A percentile compares a stretch with the other conserved stretches of the same genome.
Conservation (phyloP, 2,888 invertebrate species). For the Ferdinandea cuprea region DNA sequence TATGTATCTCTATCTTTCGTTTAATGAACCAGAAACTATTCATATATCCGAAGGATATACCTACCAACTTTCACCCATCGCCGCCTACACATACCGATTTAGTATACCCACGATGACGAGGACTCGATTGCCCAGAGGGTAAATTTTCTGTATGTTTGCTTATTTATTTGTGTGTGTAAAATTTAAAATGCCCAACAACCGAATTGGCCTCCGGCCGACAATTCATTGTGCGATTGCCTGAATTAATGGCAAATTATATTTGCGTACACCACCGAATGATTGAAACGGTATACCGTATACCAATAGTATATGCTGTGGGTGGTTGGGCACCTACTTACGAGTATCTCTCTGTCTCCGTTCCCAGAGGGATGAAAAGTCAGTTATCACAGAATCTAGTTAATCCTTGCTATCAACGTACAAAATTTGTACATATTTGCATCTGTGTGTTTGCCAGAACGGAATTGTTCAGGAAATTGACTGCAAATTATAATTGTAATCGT, state of each 20-base stretch:
- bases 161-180: constrained; percentile 30
- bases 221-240: constrained; percentile 45
- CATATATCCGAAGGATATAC: constrained; percentile 39
- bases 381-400: no score
- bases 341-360: not conserved
- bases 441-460: not conserved
- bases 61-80: not conserved
- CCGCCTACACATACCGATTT: not conserved
- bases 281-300: not conserved
- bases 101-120: constrained; percentile 2
- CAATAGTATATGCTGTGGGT: no score
- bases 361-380: not conserved
- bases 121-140: constrained; percentile 1
- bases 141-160: constrained; percentile 26
- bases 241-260: constrained; percentile 47
- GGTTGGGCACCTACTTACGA: not conserved
- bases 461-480: not conserved
- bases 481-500: not conserved
- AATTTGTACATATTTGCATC: not conserved
- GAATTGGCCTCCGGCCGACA: constrained; percentile 40
- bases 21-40: constrained; percentile 49
- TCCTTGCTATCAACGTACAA: not conserved
- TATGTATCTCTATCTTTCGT: constrained; percentile 4
- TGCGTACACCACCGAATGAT: constrained; percentile 7
- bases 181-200: constrained; percentile 43